Conservation (phyloP, 2,888 invertebrate genomes). For the Operophtera brumata region DNA sequence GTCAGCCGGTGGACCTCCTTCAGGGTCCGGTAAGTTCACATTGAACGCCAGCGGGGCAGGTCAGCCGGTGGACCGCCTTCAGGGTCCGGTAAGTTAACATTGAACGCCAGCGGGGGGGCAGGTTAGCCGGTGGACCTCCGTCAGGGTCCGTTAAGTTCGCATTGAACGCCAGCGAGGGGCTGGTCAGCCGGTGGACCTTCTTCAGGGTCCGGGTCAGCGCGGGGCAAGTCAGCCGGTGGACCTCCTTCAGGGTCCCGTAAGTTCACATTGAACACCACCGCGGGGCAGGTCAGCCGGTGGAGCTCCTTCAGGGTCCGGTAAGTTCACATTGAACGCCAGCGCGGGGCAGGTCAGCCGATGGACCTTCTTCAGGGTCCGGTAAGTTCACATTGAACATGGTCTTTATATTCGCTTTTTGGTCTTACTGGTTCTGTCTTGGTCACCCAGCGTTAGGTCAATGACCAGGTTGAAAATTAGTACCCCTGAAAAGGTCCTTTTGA, state of each 20-base stretch:
- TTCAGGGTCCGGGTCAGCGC: conserved; percentile 58
- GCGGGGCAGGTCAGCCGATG: conserved; percentile 57
- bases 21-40: conserved; percentile 57
- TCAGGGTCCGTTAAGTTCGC: conserved; percentile 59
- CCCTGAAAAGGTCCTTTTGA: no score
- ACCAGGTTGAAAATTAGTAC: no score
- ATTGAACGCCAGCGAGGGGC: conserved; percentile 60
- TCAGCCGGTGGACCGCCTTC: conserved; percentile 58
- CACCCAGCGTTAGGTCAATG: no score
- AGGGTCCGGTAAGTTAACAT: conserved; percentile 59
- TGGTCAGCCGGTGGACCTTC: conserved; percentile 57
- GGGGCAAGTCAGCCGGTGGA: conserved; percentile 58
- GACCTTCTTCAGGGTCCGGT: conserved; percentile 60
- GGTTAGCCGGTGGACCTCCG: conserved; percentile 57
- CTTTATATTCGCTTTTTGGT: no score
- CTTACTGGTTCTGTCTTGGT: no score
- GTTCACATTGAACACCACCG: conserved; percentile 58
- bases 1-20: conserved; percentile 60
- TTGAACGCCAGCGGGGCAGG: conserved; percentile 59
- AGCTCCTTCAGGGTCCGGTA: conserved; percentile 58
- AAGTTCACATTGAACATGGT: conserved; percentile 16
- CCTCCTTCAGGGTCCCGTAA: conserved; percentile 58
- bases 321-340: conserved; percentile 59
- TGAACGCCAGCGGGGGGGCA: conserved; percentile 59
- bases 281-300: conserved; percentile 59